Evolutionary conservation across 2,797 vertebrate genomes (phyloP), one percentile per base, ranked within the genome.

Genomic region (Bradypus variegatus): DNA sequence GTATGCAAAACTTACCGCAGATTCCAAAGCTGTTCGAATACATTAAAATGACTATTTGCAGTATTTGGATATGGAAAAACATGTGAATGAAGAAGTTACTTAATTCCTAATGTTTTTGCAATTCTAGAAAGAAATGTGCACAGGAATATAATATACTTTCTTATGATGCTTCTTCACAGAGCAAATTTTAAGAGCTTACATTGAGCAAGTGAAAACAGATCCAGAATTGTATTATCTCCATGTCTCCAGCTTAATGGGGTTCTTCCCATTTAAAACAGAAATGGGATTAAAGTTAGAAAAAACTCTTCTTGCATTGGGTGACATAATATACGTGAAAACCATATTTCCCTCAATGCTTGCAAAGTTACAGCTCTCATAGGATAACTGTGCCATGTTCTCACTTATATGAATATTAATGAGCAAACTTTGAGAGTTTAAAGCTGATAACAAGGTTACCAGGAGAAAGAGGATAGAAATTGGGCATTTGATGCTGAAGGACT

Each of bases 41-140:
- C 95, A 93, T 94, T 96, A 97, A 84, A 97, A 96, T 84, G 97
- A 98, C 60, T 97, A 97, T 86, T 89, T 96, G 55, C 97, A 95
- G 0, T 98, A 97, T 33, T 90, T 97, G 96, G 93, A 95, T 87
- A 97, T 99, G 96, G 97, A 97, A 94, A 96, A 96, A 84, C 97
- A 92, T 25, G 97, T 98, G 41, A 98, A 96, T 88, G 97, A 91
- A 38, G 99, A 99, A 97, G 95, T 98, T 72, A 96, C 96, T 69
- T 98, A 99, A 93, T 99, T 99, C 90, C 98, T 98, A 94, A 98
- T 97, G 67, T 99, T 99, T 96, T 97, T 99, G 87, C 98, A 98
- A 99, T 0, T 98, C 98, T 94, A 98, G 98, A 18, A 98, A 95
- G 95, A 97, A 96, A 62, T 99, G 98, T 9, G 91, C 98, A 15